A percentile compares a stretch with the other conserved stretches of the same genome.
Conservation (phyloP, 2,113 vertebrate genomes). For the Phyllopteryx taeniolatus region DNA sequence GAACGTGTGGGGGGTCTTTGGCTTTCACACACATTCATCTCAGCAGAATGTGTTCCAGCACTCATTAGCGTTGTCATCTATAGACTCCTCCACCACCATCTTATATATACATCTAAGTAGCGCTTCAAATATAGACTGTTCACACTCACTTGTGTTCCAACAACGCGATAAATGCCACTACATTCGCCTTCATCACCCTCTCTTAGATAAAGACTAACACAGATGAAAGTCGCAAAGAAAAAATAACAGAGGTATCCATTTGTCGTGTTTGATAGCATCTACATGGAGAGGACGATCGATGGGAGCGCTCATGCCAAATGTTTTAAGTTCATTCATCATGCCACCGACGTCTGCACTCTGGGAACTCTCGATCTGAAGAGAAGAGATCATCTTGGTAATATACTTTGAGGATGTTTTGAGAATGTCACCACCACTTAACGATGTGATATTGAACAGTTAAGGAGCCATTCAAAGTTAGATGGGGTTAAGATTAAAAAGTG, state of each 20-base stretch:
- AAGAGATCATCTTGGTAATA: slow-evolving; percentile 14
- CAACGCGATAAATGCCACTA: slow-evolving; percentile 64
- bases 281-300: slow-evolving; percentile 52
- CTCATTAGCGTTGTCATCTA: slow-evolving; percentile 48
- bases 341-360: neutral
- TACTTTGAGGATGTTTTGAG: slow-evolving; percentile 23
- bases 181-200: slow-evolving; percentile 44
- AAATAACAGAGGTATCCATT: slow-evolving; percentile 60
- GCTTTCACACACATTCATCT: slow-evolving; percentile 12
- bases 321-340: slow-evolving; percentile 37
- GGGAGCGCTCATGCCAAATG: slow-evolving; percentile 43
- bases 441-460: neutral
- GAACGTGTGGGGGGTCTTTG: neutral
- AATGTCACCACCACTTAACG: slow-evolving; percentile 14
- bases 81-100: slow-evolving; percentile 43
- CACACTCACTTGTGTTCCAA: slow-evolving; percentile 31
- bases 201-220: slow-evolving; percentile 59
- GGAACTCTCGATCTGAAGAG: slow-evolving; percentile 11
- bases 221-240: slow-evolving; percentile 70
- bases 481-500: neutral
- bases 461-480: neutral
- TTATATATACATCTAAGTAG: slow-evolving; percentile 30
- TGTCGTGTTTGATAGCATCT: slow-evolving; percentile 68
- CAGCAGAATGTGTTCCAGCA: slow-evolving; percentile 26
- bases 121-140: slow-evolving; percentile 42